Evolutionary conservation across 2,888 invertebrate species (phyloP), one percentile per base, ranked within the genome.

Genomic region (Dione vanillae): DNA sequence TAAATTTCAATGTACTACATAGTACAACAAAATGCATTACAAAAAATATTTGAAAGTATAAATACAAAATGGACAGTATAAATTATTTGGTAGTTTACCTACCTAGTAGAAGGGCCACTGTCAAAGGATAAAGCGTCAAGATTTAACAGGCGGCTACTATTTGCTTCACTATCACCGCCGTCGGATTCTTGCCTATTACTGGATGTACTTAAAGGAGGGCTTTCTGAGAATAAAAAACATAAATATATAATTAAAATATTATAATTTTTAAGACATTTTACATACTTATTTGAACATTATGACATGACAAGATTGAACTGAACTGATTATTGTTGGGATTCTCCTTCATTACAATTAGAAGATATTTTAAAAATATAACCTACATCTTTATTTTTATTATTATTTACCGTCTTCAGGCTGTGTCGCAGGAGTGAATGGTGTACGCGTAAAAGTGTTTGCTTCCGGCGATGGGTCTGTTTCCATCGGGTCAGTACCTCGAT

Each of bases 401-500:
- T 47, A 40, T 45, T 71, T 75, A 78, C 76, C 75, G 59, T 76
- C 70, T 49, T 71, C 70, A 65, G 49, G 14, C 47, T 69, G 76
- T 27, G 72, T n/a, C n/a, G 74, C 61, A 40, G 72, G 54, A 10
- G 82, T 69, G 16, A 82, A 79, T 14, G 81, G 71, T 9, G 76
- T 69, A 19, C 82, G 77, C 59, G 82, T 78, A 77, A 78, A 81
- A 11, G 78, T 79, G 79, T 79, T 83, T 3, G 79, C 78, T 68
- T 80, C 79, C 3, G 84, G 79, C 54, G 83, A 76, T 41, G 82
- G 81, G 71, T 95, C 94, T 0, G 94, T 88, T 80, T 96, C 95
- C 95, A 96, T 95, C 0, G 96, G 95, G 81, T 96, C 96, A 0
- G 96, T 96, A 6, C 96, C 96, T 67, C 95, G 94, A 80, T 96